Percentiles rank a stretch among this genome's conserved stretches.
Conservation (phyloP, 2,797 vertebrate genomes). For the Bradypus variegatus region DNA sequence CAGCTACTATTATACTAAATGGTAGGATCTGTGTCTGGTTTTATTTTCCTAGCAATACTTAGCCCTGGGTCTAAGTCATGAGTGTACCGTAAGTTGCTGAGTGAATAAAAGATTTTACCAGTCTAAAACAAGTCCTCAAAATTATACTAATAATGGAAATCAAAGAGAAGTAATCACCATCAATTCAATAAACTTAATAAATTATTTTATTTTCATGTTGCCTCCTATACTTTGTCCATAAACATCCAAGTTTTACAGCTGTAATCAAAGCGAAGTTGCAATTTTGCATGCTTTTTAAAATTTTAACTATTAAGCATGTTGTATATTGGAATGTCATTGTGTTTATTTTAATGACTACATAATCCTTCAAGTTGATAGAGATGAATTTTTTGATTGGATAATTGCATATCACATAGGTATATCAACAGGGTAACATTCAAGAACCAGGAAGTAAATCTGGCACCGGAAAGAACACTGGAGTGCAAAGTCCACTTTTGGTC, state of each 20-base stretch:
- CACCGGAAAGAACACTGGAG: not conserved
- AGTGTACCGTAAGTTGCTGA: not conserved
- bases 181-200: not conserved
- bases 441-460: not conserved
- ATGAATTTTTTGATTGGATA: not conserved
- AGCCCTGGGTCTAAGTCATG: not conserved
- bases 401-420: not conserved
- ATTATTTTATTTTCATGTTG: not conserved
- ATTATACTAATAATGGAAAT: not conserved
- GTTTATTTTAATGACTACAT: not conserved
- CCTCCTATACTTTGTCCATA: not conserved
- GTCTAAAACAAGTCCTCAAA: not conserved
- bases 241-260: not conserved
- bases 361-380: not conserved
- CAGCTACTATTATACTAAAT: not conserved
- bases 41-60: not conserved
- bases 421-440: not conserved
- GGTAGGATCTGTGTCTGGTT: not conserved
- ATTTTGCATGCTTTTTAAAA: not conserved
- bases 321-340: not conserved
- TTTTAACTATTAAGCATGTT: not conserved
- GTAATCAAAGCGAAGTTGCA: not conserved
- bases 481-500: conserved; percentile 16
- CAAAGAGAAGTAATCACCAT: not conserved
- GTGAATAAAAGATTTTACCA: conserved; percentile 4